Base-by-base conservation (phyloP, 2,888 invertebrate genomes). In the Beris chalybata region DNA sequence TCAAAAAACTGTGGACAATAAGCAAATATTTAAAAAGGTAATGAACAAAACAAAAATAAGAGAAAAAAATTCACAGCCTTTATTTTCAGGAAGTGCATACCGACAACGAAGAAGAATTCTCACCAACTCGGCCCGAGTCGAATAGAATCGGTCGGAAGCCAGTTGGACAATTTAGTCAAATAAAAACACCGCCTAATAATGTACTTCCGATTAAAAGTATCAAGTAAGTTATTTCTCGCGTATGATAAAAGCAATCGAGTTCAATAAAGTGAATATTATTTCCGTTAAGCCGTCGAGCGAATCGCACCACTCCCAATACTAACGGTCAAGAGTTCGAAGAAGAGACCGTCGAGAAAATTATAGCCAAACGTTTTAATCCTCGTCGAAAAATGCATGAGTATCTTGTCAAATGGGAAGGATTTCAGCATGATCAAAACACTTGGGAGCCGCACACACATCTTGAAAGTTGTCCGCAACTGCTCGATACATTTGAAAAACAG, bases 401-500 rank as follows among this genome's bases (percentile, higher is more conserved):
- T 80, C 82, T 92, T 74, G 85, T 93, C 58, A 93, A 93, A 79
- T 93, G 93, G 93, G 91, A 92, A 76, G 89, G 90, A 56, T 89
- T 88, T 73, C 84, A 88, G 30, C 88, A 89, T 87, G 89, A 91
- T 69, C 87, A 90, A 72, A 92, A 92, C 76, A 92, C 92, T 5
- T 93, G 93, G 93, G 93, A 93, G 77, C 90, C 92, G 0, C 85
- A 88, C 31, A 86, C 88, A 64, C 89, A 91, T 76, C 85, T 93
- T 76, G 87, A 88, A 68, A 87, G 89, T 1, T 93, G 92, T 74
- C 89, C 90, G 75, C 86, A 87, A 74, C 81, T 92, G 66, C 79
- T 93, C 63, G 91, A 92, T 69, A 90, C 90, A 54, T 93, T 92
- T 74, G 92, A 93, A 77, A 88, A 87, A 72, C 89, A 90, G 74